These are phyloP conservation scores for Saturnia japonica DNA, from an alignment of 2,888 invertebrate species.

Conservation along the genomic window DNA sequence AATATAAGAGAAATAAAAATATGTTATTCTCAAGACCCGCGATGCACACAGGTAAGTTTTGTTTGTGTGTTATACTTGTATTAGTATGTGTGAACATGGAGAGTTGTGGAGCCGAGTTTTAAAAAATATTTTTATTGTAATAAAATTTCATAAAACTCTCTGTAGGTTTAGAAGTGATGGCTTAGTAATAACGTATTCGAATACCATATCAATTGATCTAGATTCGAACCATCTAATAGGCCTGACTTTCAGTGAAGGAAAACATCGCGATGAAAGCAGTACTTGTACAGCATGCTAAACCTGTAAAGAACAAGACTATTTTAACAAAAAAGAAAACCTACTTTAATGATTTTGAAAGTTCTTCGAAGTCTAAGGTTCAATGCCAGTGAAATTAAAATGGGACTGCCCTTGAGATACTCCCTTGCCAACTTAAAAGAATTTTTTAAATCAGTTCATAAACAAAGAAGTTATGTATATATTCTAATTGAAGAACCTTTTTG, in stretches of 20 bases:
- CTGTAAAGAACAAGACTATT: no score
- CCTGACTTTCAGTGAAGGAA: background rate
- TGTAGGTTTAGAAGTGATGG: background rate
- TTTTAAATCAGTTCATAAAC: no score
- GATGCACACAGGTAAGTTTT: conserved; percentile 64
- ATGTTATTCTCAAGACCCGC: conserved; percentile 77
- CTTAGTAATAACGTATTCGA: background rate
- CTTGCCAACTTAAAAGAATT: no score
- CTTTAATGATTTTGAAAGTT: no score
- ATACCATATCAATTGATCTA: background rate
- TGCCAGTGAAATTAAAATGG: no score
- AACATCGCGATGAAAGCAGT: background rate
- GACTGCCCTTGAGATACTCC: no score
- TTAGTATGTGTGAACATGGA: conserved; percentile 44
- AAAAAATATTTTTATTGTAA: background rate
- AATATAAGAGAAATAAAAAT: conserved; percentile 76
- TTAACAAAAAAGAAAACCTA: no score
- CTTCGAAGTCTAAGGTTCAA: no score
- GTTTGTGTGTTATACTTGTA: conserved; percentile 42
- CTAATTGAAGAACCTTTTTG: no score
- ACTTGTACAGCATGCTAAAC: no score
- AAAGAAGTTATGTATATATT: no score
- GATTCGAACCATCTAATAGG: background rate
- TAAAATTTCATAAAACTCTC: background rate
- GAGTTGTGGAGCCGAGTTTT: conserved; percentile 42